Evolutionary conservation across 2,797 vertebrate species (phyloP).

Genomic region (Arnoldichthys spilopterus): DNA sequence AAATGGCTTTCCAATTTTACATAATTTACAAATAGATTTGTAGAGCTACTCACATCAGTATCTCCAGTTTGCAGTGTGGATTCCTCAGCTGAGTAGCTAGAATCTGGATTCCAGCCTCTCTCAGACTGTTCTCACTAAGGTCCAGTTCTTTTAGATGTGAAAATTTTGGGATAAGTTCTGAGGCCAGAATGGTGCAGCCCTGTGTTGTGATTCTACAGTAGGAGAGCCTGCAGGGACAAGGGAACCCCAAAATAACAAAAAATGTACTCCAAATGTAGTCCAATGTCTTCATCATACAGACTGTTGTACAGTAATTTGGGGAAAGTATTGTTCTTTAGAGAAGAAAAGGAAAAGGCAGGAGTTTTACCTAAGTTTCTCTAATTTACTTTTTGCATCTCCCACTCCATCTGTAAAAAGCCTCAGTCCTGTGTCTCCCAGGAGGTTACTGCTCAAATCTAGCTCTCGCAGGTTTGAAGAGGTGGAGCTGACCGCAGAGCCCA

Average conservation of each 20-base stretch:
- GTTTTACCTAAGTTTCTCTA: slow-evolving; percentile 48
- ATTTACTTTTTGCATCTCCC: slow-evolving; percentile 40
- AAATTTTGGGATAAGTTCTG: slow-evolving; percentile 50
- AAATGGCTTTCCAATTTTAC: background rate
- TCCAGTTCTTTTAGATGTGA: slow-evolving; percentile 48
- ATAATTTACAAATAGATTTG: background rate
- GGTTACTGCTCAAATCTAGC: slow-evolving; percentile 45
- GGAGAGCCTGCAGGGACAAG: slow-evolving; percentile 37
- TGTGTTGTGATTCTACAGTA: slow-evolving; percentile 52
- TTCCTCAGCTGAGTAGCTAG: slow-evolving; percentile 39
- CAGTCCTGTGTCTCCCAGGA: slow-evolving; percentile 46
- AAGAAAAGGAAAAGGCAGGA: background rate
- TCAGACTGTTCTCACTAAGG: slow-evolving; percentile 54
- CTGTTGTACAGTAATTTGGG: no score
- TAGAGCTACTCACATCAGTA: slow-evolving; percentile 17
- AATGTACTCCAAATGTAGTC: background rate
- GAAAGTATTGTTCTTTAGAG: no score
- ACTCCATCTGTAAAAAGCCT: slow-evolving; percentile 43
- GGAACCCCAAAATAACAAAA: background rate
- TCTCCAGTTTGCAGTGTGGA: slow-evolving; percentile 47
- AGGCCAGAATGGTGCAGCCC: slow-evolving; percentile 36
- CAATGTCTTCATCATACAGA: no score
- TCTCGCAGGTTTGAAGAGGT: slow-evolving; percentile 36
- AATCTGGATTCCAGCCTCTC: slow-evolving; percentile 45
- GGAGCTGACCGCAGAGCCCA: slow-evolving; percentile 33